Evolutionary conservation across 1,140 invertebrate genomes (phyloP).

Genomic region (Eurytemora carolleeae): DNA sequence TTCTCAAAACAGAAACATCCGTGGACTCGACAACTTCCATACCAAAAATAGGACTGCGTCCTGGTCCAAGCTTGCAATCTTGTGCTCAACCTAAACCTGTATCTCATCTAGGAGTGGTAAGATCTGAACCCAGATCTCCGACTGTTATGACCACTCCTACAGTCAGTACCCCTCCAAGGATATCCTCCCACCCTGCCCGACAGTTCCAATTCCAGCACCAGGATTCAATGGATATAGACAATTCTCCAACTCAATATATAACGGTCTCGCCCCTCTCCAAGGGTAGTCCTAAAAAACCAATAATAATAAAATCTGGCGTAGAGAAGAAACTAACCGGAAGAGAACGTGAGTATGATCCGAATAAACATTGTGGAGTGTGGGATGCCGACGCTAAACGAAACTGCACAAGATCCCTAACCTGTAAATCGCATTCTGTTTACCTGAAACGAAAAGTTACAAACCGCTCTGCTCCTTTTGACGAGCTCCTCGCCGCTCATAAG

Average conservation of each 20-base stretch:
- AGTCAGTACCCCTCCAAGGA: not conserved
- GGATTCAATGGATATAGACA: too few species aligned
- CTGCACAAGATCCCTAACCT: constrained; percentile 58
- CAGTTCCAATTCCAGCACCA: too few species aligned
- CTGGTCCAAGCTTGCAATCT: not conserved
- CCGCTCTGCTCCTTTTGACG: constrained; percentile 52
- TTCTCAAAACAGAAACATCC: not conserved
- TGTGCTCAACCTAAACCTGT: not conserved
- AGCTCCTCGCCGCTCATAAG: constrained; percentile 49
- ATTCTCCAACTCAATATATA: too few species aligned
- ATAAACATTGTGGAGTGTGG: constrained; percentile 15
- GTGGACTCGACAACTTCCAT: not conserved
- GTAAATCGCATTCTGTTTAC: constrained; percentile 58
- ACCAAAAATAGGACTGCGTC: not conserved
- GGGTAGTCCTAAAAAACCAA: not conserved
- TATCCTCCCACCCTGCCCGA: not conserved
- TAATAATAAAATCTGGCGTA: not conserved
- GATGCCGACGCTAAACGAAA: constrained; percentile 4
- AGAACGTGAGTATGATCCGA: constrained; percentile 12
- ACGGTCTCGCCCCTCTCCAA: not conserved
- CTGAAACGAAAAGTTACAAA: constrained; percentile 47
- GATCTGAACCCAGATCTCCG: not conserved
- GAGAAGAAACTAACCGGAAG: not conserved
- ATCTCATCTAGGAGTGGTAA: too few species aligned
- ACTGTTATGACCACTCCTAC: not conserved